Evolutionary conservation across 2,888 invertebrate species (phyloP), one percentile per base, ranked within the genome.

Genomic region (Magallana nippona): DNA sequence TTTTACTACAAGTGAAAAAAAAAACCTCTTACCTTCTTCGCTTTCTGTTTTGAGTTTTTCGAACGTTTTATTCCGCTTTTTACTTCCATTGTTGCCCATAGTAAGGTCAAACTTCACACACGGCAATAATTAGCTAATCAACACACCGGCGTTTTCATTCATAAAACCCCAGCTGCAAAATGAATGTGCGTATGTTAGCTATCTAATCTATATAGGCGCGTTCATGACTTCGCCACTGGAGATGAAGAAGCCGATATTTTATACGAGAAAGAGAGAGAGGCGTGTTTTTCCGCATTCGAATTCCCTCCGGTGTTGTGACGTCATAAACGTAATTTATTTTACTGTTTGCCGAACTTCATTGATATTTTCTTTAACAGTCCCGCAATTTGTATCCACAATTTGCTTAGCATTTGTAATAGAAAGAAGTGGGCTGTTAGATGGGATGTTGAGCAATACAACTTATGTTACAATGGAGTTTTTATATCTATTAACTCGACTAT

Each of bases 31-130:
- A 71, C 71, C 71, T 71, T 71, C 71, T 27, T 32, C 71, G 11
- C 27, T 15, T 15, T 71, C 71, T 32, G 32, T 71, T 71, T 71
- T 32, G 22, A 71, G 32, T 71, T 71, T 71, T 71, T 32, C 71
- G 10, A 15, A 71, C 27, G 71, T 15, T 27, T 71, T 71, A 19
- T 32, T 32, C 32, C 22, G 32, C 15, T 71, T 71, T 22, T 71
- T 71, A 15, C 71, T 71, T 71, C 71, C 71, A 27, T 71, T 22
- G 27, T 71, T 71, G 13, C 71, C 71, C 71, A 71, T 71, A 22
- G 13, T 27, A 71, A 44, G 44, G 0, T 8, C 44, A 3, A 5
- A 44, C 44, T 44, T 44, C 22, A 71, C 27, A 71, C 15, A 27
- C 27, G 32, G 32, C 71, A 27, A 71, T 71, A 71, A 71, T 71